phyloP scores from a whole-genome alignment of 2,797 vertebrate genomes.

The Sebastes aleutianus region DNA sequence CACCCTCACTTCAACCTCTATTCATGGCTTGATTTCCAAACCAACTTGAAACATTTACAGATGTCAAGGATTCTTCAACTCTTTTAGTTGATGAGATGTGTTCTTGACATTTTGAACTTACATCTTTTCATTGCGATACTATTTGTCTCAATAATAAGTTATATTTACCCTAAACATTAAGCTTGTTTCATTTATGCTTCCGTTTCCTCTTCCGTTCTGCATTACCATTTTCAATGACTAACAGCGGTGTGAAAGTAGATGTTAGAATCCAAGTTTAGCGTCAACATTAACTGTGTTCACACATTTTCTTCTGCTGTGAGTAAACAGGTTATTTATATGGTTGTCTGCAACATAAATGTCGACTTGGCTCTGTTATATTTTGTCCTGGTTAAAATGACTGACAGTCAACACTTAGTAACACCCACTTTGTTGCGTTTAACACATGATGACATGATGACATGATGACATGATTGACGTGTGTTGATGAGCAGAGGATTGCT shows the following conservation, averaged over 20 bases:
- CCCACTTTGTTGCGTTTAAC: slow-evolving; percentile 12
- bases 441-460: background rate
- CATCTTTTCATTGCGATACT: no score
- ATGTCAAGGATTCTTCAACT: no score
- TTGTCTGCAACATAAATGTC: background rate
- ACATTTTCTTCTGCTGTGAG: background rate
- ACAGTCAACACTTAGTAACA: background rate
- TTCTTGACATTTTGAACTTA: no score
- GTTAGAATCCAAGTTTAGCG: background rate
- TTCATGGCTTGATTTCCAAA: no score
- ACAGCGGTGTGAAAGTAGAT: background rate
- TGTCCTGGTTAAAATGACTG: slow-evolving; percentile 21
- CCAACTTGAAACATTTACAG: no score
- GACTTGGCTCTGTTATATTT: background rate
- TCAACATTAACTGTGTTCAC: background rate
- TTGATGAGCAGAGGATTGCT: background rate
- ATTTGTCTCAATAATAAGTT: no score
- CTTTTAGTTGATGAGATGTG: no score
- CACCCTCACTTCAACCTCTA: no score
- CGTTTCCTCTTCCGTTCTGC: background rate
- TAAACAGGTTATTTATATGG: background rate
- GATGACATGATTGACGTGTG: slow-evolving; percentile 4
- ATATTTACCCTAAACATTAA: no score
- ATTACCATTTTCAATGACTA: background rate
- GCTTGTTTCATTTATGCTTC: background rate